Percentiles rank a stretch among this genome's conserved stretches.
These are phyloP conservation scores for Agrotis exclamationis DNA, from an alignment of 2,888 invertebrate species.

Conservation along the genomic window DNA sequence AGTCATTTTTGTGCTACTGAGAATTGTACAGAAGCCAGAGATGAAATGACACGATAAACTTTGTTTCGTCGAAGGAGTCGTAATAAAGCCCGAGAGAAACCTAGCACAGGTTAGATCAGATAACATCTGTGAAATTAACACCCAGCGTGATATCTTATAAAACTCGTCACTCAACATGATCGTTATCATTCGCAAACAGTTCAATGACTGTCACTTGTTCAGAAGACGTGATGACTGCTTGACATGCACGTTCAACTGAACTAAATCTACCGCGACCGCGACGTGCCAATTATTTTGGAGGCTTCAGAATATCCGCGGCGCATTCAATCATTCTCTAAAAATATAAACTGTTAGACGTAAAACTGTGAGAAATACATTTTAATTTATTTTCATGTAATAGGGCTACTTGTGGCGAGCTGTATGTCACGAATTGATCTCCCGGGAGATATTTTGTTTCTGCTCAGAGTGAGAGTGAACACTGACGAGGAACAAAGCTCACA, in stretches of 20 bases:
- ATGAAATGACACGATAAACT: slow-evolving; percentile 27
- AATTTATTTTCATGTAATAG: too few species aligned
- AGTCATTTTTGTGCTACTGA: slow-evolving; percentile 8
- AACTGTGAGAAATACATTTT: neutral
- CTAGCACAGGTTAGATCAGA: slow-evolving; percentile 16
- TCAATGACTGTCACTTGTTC: neutral
- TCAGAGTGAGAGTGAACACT: too few species aligned
- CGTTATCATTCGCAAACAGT: neutral
- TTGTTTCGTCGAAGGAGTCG: slow-evolving; percentile 1
- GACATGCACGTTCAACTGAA: slow-evolving; percentile 1
- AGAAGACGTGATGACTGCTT: neutral
- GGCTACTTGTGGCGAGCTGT: too few species aligned
- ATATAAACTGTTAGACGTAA: neutral
- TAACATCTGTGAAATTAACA: slow-evolving; percentile 8
- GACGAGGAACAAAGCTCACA: too few species aligned
- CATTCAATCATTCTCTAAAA: neutral
- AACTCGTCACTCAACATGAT: slow-evolving; percentile 2
- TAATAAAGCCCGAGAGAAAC: slow-evolving; percentile 13
- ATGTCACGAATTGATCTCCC: too few species aligned
- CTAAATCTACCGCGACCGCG: neutral
- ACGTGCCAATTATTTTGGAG: slow-evolving; percentile 1
- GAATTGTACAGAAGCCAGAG: slow-evolving; percentile 19
- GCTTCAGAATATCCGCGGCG: neutral
- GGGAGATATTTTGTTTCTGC: too few species aligned
- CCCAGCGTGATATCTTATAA: neutral